Base-by-base conservation (phyloP, 1,140 invertebrate genomes). In the Sycophila sp. region DNA sequence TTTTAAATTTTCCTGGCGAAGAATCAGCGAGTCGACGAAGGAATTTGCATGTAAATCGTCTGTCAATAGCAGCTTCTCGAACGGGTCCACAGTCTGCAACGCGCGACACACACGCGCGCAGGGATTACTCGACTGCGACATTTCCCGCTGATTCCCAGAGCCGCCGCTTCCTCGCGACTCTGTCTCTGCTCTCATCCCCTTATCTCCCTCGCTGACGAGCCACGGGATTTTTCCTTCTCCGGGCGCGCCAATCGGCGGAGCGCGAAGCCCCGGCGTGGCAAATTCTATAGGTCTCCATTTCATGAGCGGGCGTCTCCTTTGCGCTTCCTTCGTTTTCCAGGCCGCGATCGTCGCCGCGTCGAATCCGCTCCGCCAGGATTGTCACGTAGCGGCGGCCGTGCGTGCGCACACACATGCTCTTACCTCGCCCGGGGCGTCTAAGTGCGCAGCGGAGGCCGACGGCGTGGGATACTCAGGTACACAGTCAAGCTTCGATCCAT, bases 291-390 rank as follows among this genome's bases (percentile, higher is more conserved):
- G 19, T 73, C 32, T 63, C 64, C 59, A 66, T 66, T 56, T 58
- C 53, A 66, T 56, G 45, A 66, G 51, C n/a, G 40, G 47, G 3
- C n/a, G 34, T 34, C 38, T 28, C 51, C 28, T 53, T 2, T 49
- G 17, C 11, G 17, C 2, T 19, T 49, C 17, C 17, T 13, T 40
- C 24, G 2, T 40, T 30, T 47, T 22, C n/a, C n/a, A n/a, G 51
- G 10, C 60, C 7, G 15, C 42, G 28, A 7, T 17, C 51, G 19
- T 34, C 30, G 22, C 30, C n/a, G 8, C 26, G 1, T 60, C 59
- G 63, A 70, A 71, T 72, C 67, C 47, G 65, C 60, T 75, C 69
- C 58, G 45, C 53, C 63, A 75, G 59, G 68, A 75, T 75, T 75
- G 74, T 75, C 74, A 75, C 71, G 74, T 72, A 75, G 49, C 45